A percentile compares a stretch with the other conserved stretches of the same genome.
Conservation (phyloP, 2,888 invertebrate genomes). For the Standfussiana lucernea region DNA sequence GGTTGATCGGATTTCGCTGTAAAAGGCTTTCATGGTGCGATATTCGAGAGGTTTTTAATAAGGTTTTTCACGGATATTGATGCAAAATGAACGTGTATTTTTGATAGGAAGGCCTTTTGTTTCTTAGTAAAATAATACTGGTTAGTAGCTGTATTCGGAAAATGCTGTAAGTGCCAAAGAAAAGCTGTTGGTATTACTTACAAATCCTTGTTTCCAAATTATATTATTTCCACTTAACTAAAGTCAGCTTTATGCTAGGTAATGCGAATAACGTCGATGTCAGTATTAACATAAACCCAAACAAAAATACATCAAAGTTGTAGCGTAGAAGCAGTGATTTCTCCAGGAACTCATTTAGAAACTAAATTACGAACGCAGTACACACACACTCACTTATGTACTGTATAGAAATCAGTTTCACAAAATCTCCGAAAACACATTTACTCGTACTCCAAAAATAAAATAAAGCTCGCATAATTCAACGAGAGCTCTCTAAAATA, state of each 20-base stretch:
- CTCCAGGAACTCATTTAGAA: background rate
- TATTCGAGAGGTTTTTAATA: conserved; percentile 33
- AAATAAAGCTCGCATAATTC: conserved; percentile 41
- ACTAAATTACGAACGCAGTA: background rate
- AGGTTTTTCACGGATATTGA: background rate
- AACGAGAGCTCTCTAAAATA: conserved; percentile 37
- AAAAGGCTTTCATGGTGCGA: conserved; percentile 8
- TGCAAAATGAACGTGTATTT: background rate
- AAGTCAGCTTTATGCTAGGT: background rate
- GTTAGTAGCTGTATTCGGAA: background rate
- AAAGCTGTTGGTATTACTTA: too few species aligned
- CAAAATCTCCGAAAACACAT: conserved; percentile 26
- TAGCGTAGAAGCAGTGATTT: too few species aligned
- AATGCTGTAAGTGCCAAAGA: too few species aligned
- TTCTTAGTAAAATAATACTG: background rate
- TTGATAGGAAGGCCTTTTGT: background rate
- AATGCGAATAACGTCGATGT: background rate
- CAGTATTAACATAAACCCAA: background rate
- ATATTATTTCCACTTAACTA: background rate
- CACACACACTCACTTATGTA: background rate
- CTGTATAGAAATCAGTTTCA: conserved; percentile 2
- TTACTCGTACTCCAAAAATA: conserved; percentile 4
- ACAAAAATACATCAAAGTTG: too few species aligned
- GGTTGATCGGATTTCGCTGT: conserved; percentile 37
- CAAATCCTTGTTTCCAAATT: too few species aligned